These are phyloP conservation scores for Drosophila bocqueti DNA, from an alignment of 1,140 invertebrate species.

Conservation along the genomic window DNA sequence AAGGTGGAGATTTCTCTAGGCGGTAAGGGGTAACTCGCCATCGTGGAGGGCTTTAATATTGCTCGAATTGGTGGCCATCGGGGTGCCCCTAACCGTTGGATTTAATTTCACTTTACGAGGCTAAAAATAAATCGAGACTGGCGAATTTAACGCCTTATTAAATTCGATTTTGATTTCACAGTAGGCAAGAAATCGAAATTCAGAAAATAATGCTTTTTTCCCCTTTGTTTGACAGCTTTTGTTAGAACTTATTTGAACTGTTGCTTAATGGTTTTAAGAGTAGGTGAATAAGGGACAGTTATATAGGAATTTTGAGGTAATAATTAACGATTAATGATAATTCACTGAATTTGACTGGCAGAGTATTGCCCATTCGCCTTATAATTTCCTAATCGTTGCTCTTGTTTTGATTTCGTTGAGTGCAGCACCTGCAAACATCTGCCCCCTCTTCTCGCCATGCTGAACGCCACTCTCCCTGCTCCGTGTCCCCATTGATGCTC, in stretches of 20 bases:
- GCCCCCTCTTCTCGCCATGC: neutral
- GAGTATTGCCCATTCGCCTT: constrained; percentile 42
- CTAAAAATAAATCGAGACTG: constrained; percentile 30
- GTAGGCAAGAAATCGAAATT: neutral
- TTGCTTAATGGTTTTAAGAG: no score
- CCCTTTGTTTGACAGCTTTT: neutral
- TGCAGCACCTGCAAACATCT: constrained; percentile 69
- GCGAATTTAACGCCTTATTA: constrained; percentile 32
- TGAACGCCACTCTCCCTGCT: constrained; percentile 1
- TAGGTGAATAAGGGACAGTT: neutral
- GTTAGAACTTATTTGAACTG: no score
- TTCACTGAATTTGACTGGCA: neutral
- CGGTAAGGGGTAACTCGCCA: constrained; percentile 38
- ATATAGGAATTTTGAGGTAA: neutral
- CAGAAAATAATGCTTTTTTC: neutral
- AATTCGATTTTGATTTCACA: constrained; percentile 22
- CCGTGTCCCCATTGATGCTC: constrained; percentile 43
- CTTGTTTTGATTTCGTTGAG: constrained; percentile 77
- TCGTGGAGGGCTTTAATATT: constrained; percentile 18
- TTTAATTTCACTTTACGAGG: constrained; percentile 26
- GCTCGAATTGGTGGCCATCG: constrained; percentile 3
- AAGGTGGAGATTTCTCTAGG: constrained; percentile 51
- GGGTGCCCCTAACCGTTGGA: constrained; percentile 12
- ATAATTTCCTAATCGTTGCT: constrained; percentile 8
- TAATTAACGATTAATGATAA: neutral